These are phyloP conservation scores for Forbesichthys agassizii DNA, from an alignment of 2,113 vertebrate genomes.

Conservation along the genomic window DNA sequence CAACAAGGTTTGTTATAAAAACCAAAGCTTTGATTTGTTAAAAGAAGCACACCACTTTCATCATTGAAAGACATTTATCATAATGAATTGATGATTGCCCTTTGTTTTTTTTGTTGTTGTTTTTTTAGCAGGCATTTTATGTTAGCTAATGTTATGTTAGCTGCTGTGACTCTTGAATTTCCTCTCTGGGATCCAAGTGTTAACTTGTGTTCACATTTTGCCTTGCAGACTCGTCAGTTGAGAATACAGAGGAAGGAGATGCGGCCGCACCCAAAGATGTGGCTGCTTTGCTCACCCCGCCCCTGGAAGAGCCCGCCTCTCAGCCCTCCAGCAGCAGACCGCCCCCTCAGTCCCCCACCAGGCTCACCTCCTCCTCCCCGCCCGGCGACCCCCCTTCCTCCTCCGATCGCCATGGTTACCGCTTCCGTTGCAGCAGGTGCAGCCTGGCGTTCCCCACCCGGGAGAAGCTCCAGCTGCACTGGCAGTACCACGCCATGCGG, in stretches of 20 bases:
- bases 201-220: too few relatives aligned
- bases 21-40: not conserved
- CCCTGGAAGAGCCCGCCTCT: constrained; percentile 64
- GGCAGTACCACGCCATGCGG: constrained; percentile 97
- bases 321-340: constrained; percentile 86
- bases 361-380: constrained; percentile 69
- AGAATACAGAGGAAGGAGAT: constrained; percentile 54
- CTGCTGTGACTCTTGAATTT: too few relatives aligned
- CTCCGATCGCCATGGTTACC: constrained; percentile 96
- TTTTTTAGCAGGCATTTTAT: not conserved
- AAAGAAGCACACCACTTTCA: not conserved
- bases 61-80: too few relatives aligned
- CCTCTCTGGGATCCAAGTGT: too few relatives aligned
- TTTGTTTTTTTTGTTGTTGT: not conserved
- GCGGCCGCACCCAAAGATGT: constrained; percentile 73
- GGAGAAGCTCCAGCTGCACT: constrained; percentile 95
- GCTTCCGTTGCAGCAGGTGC: constrained; percentile 97
- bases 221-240: constrained; percentile 50
- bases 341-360: constrained; percentile 72
- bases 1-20: not conserved
- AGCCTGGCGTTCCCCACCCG: constrained; percentile 97
- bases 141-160: too few relatives aligned
- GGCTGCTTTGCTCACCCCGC: constrained; percentile 72
- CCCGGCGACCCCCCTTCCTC: constrained; percentile 86
- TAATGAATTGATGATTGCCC: not conserved